phyloP scores from a whole-genome alignment of 2,113 vertebrate genomes.

The Telmatochromis sp. region DNA sequence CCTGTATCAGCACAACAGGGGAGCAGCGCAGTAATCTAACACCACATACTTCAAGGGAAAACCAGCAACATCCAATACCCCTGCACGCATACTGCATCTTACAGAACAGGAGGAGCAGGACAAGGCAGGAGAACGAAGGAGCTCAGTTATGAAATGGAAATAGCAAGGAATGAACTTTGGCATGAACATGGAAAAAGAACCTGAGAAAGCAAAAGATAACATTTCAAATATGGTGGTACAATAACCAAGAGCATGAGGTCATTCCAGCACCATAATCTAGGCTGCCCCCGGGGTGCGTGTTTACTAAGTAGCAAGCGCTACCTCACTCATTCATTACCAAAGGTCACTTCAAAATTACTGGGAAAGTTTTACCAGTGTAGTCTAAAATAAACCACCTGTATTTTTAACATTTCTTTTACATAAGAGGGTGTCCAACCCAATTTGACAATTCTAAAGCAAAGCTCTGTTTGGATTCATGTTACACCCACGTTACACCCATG shows the following conservation, averaged over 20 bases:
- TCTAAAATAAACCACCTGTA: background rate
- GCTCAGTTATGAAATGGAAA: background rate
- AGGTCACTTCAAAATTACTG: background rate
- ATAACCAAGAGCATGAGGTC: slow-evolving; percentile 7
- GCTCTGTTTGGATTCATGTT: slow-evolving; percentile 13
- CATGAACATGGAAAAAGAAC: background rate
- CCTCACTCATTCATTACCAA: background rate
- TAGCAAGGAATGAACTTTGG: background rate
- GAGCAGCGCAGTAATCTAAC: slow-evolving; percentile 50
- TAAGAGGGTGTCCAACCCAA: background rate
- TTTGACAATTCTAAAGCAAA: background rate
- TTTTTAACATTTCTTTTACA: background rate
- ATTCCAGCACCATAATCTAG: background rate
- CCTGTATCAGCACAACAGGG: slow-evolving; percentile 29
- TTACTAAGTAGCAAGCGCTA: background rate
- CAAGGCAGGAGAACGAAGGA: background rate
- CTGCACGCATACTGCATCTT: background rate
- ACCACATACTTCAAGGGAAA: slow-evolving; percentile 26
- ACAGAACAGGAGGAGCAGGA: background rate
- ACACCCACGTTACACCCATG: slow-evolving; percentile 17
- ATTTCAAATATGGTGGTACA: slow-evolving; percentile 5
- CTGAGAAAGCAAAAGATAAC: slow-evolving; percentile 48
- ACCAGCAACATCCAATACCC: slow-evolving; percentile 38
- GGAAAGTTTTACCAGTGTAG: background rate
- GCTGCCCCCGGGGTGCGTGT: background rate